These are phyloP conservation scores for Turdus rufiventris DNA, from an alignment of 2,113 vertebrate genomes.

Conservation along the genomic window DNA sequence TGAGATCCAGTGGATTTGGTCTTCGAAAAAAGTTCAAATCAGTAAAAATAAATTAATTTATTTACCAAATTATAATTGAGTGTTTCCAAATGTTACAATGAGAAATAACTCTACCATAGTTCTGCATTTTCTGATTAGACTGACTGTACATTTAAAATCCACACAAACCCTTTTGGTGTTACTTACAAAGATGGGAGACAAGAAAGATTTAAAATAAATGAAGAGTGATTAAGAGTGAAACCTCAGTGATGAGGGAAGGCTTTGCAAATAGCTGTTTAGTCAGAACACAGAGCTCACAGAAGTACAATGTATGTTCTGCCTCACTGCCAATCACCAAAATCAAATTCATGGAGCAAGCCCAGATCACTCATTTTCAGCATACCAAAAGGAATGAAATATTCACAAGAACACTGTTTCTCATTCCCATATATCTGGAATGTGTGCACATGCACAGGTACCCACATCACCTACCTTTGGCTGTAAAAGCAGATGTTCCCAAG, in stretches of 20 bases:
- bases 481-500: conserved; percentile 93
- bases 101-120: neutral
- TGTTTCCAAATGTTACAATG: neutral
- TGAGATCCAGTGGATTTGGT: neutral
- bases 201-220: neutral
- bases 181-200: neutral
- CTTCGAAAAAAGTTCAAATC: neutral
- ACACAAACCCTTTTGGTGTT: neutral
- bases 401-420: neutral
- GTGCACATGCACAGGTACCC: neutral
- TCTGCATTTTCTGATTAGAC: neutral
- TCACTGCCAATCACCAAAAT: neutral
- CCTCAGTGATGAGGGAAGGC: neutral
- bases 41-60: neutral
- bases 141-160: neutral
- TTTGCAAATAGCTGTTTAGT: neutral
- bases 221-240: neutral
- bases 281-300: neutral
- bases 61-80: neutral
- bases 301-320: fast-evolving
- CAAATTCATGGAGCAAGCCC: neutral
- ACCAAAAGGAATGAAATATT: neutral
- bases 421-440: neutral
- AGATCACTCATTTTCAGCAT: neutral
- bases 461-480: conserved; percentile 81